A percentile compares a stretch with the other conserved stretches of the same genome.
phyloP scores from a whole-genome alignment of 2,113 vertebrate genomes.

The Sceloporus undulatus region DNA sequence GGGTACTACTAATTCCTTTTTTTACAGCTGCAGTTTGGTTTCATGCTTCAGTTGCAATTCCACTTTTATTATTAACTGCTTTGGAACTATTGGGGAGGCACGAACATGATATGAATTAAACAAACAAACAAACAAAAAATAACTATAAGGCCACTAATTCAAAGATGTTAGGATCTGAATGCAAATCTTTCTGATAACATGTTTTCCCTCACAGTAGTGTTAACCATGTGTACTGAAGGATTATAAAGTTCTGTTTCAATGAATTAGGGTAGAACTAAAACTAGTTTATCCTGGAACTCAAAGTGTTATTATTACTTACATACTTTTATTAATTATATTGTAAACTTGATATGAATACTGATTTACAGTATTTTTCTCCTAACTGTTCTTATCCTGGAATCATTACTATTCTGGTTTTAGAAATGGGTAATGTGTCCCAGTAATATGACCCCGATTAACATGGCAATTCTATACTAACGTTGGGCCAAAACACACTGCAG shows the following conservation, averaged over 20 bases:
- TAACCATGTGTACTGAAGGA: neutral
- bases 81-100: neutral
- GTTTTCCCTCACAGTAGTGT: neutral
- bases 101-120: neutral
- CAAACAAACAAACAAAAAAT: neutral
- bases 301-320: neutral
- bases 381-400: neutral
- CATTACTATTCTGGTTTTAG: neutral
- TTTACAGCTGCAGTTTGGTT: neutral
- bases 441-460: neutral
- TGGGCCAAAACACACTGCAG: no score
- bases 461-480: neutral
- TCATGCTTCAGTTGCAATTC: neutral
- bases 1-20: neutral
- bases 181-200: neutral
- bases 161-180: neutral
- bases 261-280: neutral
- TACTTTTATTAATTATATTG: neutral
- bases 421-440: neutral
- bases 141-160: neutral
- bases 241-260: neutral
- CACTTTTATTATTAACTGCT: neutral
- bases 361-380: neutral
- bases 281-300: neutral
- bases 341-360: neutral